A percentile compares a stretch with the other conserved stretches of the same genome.
Conservation (phyloP, 1,140 invertebrate species). For the Pachypsylla venusta region DNA sequence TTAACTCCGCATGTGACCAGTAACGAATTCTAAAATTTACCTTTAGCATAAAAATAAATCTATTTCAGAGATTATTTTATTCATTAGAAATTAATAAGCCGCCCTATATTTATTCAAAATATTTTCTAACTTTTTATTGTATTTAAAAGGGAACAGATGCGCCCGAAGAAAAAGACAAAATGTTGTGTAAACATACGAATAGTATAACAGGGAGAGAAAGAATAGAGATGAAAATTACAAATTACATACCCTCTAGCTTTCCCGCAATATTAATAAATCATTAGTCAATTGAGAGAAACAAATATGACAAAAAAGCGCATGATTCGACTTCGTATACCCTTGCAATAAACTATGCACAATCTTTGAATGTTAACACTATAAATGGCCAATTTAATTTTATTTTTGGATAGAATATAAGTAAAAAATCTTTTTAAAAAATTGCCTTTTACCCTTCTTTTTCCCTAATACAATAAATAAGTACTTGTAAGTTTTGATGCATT, state of each 20-base stretch:
- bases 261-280: conserved; percentile 8
- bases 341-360: neutral
- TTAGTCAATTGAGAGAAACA: neutral
- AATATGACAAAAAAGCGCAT: no score
- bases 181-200: conserved; percentile 4
- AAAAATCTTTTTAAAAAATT: neutral
- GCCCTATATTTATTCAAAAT: conserved; percentile 4
- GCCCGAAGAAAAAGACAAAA: conserved; percentile 4
- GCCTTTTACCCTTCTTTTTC: neutral
- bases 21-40: no score
- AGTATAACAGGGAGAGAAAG: neutral
- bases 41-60: no score
- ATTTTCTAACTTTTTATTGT: conserved; percentile 5
- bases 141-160: conserved; percentile 5
- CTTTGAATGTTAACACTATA: neutral
- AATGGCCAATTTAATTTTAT: neutral
- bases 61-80: no score
- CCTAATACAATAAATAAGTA: neutral
- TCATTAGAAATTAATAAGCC: no score
- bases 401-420: neutral
- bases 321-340: no score
- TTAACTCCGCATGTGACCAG: no score
- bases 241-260: conserved; percentile 8
- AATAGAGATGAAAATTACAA: conserved; percentile 5
- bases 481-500: neutral